These are phyloP conservation scores for Hydrozoanthus tunicans DNA, from an alignment of 64 coral and sea anemone species.

Conservation along the genomic window DNA sequence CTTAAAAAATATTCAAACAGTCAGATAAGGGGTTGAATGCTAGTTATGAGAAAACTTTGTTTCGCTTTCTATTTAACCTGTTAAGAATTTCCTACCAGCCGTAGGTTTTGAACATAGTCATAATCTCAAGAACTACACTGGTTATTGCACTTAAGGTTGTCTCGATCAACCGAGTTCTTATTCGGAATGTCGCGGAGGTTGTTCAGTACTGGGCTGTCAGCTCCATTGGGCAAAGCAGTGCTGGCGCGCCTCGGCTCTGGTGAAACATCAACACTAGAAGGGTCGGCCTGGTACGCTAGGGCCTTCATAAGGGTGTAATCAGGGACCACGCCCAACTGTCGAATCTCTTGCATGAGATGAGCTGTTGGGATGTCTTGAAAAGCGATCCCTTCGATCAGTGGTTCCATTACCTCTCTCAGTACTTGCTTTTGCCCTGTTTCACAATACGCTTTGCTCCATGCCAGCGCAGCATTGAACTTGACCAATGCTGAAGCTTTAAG, in stretches of 20 bases:
- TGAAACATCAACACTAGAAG: slow-evolving; percentile 45
- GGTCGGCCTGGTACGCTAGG: slow-evolving; percentile 69
- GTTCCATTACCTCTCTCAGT: slow-evolving; percentile 53
- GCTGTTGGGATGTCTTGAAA: slow-evolving; percentile 67
- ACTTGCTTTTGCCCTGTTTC: background rate
- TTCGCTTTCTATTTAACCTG: too few relatives aligned
- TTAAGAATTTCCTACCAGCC: background rate
- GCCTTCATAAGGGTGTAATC: slow-evolving; percentile 63
- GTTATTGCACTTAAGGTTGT: slow-evolving; percentile 8
- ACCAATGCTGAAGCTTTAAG: slow-evolving; percentile 58
- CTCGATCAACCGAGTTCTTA: background rate
- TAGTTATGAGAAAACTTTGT: too few relatives aligned
- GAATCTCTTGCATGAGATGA: slow-evolving; percentile 64
- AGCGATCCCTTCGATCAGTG: slow-evolving; percentile 69
- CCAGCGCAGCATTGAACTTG: slow-evolving; percentile 64
- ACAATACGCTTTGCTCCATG: slow-evolving; percentile 62
- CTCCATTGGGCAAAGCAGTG: background rate
- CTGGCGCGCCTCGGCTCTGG: slow-evolving; percentile 44
- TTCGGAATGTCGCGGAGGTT: slow-evolving; percentile 22
- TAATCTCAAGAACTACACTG: background rate
- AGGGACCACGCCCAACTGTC: slow-evolving; percentile 55
- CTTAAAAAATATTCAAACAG: too few relatives aligned
- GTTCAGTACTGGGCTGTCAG: slow-evolving; percentile 14
- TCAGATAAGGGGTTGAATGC: too few relatives aligned
- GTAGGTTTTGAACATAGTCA: background rate